Percentiles rank a stretch among this genome's conserved stretches.
Conservation (phyloP, 2,888 invertebrate species). For the Catocala sponsa region DNA sequence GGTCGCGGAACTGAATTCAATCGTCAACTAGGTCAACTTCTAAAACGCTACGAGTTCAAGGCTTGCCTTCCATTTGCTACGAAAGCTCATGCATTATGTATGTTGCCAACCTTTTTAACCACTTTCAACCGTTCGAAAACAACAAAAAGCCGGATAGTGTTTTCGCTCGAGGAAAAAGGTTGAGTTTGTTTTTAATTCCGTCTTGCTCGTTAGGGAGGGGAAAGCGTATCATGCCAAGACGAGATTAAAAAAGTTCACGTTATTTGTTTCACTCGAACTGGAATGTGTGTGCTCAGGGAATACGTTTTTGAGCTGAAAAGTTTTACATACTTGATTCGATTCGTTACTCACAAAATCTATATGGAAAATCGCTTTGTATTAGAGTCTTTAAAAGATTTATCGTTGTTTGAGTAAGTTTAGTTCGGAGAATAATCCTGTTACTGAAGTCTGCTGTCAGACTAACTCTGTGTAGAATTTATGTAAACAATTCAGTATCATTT, state of each 20-base stretch:
- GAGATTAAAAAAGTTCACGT: constrained; percentile 36
- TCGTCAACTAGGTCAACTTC: background rate
- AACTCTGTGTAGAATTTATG: too few species aligned
- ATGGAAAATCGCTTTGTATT: too few species aligned
- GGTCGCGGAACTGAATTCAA: background rate
- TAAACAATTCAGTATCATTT: too few species aligned
- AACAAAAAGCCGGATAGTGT: constrained; percentile 8
- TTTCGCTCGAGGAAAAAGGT: constrained; percentile 1
- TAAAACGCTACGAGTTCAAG: background rate
- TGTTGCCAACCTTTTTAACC: constrained; percentile 26
- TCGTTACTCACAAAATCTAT: too few species aligned
- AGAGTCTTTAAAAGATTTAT: too few species aligned
- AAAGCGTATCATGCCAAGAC: constrained; percentile 5
- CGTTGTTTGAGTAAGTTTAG: too few species aligned
- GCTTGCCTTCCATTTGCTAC: background rate
- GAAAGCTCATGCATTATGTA: constrained; percentile 32
- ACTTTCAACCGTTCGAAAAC: constrained; percentile 12
- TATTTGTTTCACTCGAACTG: constrained; percentile 10
- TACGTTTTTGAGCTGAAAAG: background rate
- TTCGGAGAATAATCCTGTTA: too few species aligned
- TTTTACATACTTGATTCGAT: constrained; percentile 2
- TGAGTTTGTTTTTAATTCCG: constrained; percentile 21
- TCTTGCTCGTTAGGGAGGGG: constrained; percentile 18
- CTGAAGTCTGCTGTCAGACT: too few species aligned
- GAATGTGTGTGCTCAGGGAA: constrained; percentile 4